Evolutionary conservation across 2,113 vertebrate species (phyloP), one percentile per base, ranked within the genome.

Genomic region (Hippocampus mohnikei): DNA sequence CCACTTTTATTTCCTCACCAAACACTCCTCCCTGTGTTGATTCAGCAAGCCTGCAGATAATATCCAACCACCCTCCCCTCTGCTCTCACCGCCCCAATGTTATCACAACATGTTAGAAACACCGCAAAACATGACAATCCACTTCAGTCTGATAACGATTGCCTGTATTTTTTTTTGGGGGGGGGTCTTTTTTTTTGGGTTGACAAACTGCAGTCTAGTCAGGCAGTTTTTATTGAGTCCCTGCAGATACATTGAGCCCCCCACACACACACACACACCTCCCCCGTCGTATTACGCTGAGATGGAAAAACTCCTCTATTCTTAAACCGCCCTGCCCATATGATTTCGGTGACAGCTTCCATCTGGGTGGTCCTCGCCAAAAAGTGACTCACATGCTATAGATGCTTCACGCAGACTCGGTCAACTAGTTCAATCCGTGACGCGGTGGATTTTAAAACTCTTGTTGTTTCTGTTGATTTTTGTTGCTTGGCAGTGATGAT

Each of bases 241-340:
- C 40, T 62, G 67, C 71, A 52, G 40, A 42, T 11, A 40, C 61
- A 1, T 48, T 77, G 76, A 79, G 78, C 16, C 76, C 62, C 53
- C 69, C 29, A 5, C 29, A 33, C 29, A 33, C 29, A 33, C 29
- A 33, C 29, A 33, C 29, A 33, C 29, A 33, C 77, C 62, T 58
- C 69, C 27, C 12, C 58, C 69, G n/a, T 0, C 21, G 58, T 74
- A 66, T 74, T 71, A 72, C 67, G 78, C 83, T 74, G 77, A 65
- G 71, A 84, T 90, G 84, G 83, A 88, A 89, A 83, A 60, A 69
- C 42, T 80, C 68, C 16, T 63, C 48, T 61, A 67, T 75, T 46
- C 70, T 59, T 64, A 29, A 46, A 67, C 72, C 65, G 10, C 56
- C 48, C 65, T 77, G 56, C 70, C 65, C 65, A n/a, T 68, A 50